Base-by-base conservation (phyloP, 2,888 invertebrate genomes). In the Dexiosoma caninum region DNA sequence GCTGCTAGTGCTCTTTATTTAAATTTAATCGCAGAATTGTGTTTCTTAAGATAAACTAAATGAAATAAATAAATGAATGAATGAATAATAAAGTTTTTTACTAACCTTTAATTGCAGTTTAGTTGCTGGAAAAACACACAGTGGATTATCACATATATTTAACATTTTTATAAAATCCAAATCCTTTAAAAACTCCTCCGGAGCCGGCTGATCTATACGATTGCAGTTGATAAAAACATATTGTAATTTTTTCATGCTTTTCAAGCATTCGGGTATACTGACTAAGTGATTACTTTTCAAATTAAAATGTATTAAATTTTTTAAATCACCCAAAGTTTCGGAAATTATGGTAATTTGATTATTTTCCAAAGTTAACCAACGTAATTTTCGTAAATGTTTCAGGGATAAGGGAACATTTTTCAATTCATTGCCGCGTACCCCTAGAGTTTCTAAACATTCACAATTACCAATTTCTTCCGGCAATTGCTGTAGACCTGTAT, bases 351-450 rank as follows among this genome's bases (percentile, higher is more conserved):
- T 90, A 53, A 94, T 90, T 64, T 90, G 88, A 85, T 94, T 94
- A 77, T 92, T 91, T 84, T 94, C 94, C 55, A 93, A 87, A 0
- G 94, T 94, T 14, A 94, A 85, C 94, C 94, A 94, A 86, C 93
- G 92, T 77, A 94, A 86, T 84, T 92, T 92, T 5, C 88, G 81
- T 55, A 94, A 89, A 32, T 90, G 90, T 21, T 93, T 92, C 85
- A 94, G 91, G 72, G 91, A 92, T 57, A 91, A 91, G 4, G 94
- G 94, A 80, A 94, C 87, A 12, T 88, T 87, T 83, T 86, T 88
- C 2, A 94, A 89, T 82, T 91, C 90, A 90, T 94, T 94, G 51
- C 93, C 93, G 46, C 94, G 91, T 0, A 93, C 93, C 14, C 94
- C 94, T 84, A 94, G 92, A 5, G 94, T 94, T 83, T 94, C 93